Conservation (phyloP, 2,113 vertebrate genomes). For the Galeopterus variegatus region DNA sequence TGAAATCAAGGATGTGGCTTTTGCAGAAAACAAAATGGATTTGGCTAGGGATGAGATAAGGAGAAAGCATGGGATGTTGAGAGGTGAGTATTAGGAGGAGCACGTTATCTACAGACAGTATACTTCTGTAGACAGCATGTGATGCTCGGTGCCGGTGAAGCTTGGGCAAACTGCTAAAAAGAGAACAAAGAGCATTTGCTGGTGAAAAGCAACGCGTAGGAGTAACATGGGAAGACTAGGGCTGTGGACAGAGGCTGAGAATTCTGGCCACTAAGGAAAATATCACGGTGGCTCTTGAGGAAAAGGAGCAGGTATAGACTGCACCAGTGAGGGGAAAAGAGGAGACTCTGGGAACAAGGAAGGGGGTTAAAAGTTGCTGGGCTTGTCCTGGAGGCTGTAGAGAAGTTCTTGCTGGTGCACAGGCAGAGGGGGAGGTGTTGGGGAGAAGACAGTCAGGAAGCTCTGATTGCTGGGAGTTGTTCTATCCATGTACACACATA, state of each 20-base stretch:
- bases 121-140: not conserved
- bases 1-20: not conserved
- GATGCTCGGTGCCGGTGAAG: not conserved
- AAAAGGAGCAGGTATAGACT: not conserved
- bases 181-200: not conserved
- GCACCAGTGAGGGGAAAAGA: not conserved
- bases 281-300: not conserved
- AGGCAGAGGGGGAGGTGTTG: not conserved
- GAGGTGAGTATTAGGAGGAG: not conserved
- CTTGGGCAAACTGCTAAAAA: not conserved
- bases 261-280: not conserved
- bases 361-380: too few relatives aligned
- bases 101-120: fast-evolving
- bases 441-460: not conserved
- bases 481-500: fast-evolving
- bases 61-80: not conserved
- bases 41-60: not conserved
- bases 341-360: too few relatives aligned
- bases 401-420: too few relatives aligned
- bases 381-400: too few relatives aligned
- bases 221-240: not conserved
- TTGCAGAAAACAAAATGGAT: not conserved
- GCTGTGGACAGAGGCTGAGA: not conserved
- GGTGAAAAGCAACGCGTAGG: not conserved
- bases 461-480: too few relatives aligned